Evolutionary conservation across 1,140 invertebrate genomes (phyloP).

Genomic region (Phortica variegata): DNA sequence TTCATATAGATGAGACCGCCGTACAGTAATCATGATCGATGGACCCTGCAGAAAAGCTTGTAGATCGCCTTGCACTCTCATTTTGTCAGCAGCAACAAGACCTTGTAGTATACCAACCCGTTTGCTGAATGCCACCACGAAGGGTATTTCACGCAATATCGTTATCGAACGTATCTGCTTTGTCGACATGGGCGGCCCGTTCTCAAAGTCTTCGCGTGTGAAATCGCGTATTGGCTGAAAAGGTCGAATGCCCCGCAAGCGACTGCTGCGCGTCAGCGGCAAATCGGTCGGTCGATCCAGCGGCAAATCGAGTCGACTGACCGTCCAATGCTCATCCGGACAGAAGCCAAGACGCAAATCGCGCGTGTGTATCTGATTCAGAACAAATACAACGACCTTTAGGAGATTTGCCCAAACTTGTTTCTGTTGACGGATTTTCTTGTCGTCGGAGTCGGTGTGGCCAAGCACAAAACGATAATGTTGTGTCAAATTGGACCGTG

Average conservation of each 20-base stretch:
- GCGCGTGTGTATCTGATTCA: slow-evolving; percentile 79
- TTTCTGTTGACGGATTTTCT: slow-evolving; percentile 56
- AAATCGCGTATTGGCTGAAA: slow-evolving; percentile 66
- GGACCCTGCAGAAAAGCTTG: slow-evolving; percentile 74
- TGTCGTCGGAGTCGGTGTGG: slow-evolving; percentile 39
- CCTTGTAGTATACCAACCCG: slow-evolving; percentile 84
- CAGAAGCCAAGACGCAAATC: slow-evolving; percentile 76
- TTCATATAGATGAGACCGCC: slow-evolving; percentile 93
- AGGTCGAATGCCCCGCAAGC: slow-evolving; percentile 62
- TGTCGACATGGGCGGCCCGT: slow-evolving; percentile 81
- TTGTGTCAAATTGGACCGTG: slow-evolving; percentile 61
- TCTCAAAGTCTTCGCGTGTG: slow-evolving; percentile 67
- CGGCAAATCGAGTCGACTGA: slow-evolving; percentile 67
- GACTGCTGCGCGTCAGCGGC: slow-evolving; percentile 62
- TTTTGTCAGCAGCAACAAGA: slow-evolving; percentile 59
- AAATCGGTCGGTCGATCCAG: slow-evolving; percentile 66
- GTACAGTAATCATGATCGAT: slow-evolving; percentile 76
- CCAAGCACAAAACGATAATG: slow-evolving; percentile 57
- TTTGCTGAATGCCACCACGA: slow-evolving; percentile 87
- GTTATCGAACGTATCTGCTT: slow-evolving; percentile 86
- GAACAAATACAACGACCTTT: slow-evolving; percentile 64
- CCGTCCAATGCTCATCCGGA: slow-evolving; percentile 76
- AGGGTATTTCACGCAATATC: slow-evolving; percentile 88
- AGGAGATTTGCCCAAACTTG: slow-evolving; percentile 62
- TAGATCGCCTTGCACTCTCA: slow-evolving; percentile 67